Evolutionary conservation across 1,140 invertebrate genomes (phyloP).

Genomic region (Aplysia californica): DNA sequence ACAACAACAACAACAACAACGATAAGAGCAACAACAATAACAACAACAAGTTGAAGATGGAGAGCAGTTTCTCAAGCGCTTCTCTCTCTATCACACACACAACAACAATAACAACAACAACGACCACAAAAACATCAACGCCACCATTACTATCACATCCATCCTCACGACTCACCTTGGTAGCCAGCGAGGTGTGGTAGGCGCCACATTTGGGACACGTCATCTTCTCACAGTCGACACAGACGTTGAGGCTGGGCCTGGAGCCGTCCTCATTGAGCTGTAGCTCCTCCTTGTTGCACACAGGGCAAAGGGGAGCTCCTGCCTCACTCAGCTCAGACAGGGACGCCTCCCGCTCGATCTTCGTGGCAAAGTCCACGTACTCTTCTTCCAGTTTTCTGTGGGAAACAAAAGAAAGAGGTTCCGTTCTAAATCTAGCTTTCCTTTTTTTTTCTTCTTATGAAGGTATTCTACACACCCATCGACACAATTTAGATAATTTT

Average conservation of each 20-base stretch:
- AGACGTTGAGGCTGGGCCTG: conserved; percentile 46
- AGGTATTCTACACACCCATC: no score
- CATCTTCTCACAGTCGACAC: conserved; percentile 57
- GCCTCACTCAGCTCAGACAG: conserved; percentile 39
- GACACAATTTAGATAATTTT: no score
- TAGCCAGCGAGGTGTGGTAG: conserved; percentile 46
- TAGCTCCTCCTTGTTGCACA: conserved; percentile 51
- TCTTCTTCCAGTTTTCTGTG: conserved; percentile 61
- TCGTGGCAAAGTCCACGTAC: conserved; percentile 50
- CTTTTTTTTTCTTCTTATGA: not conserved
- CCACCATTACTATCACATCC: not conserved
- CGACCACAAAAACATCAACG: not conserved
- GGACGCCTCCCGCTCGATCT: conserved; percentile 41
- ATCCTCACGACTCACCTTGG: conserved; percentile 47
- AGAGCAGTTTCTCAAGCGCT: no score
- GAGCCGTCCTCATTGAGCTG: conserved; percentile 39
- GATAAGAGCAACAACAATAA: no score
- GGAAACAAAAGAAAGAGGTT: conserved; percentile 24
- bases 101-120: no score
- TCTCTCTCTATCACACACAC: no score
- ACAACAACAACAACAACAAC: no score
- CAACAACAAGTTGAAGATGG: no score
- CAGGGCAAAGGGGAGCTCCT: conserved; percentile 49
- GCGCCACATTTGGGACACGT: conserved; percentile 56
- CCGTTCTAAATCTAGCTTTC: not conserved